Base-by-base conservation (phyloP, 2,797 vertebrate species). In the Acanthis flammea region DNA sequence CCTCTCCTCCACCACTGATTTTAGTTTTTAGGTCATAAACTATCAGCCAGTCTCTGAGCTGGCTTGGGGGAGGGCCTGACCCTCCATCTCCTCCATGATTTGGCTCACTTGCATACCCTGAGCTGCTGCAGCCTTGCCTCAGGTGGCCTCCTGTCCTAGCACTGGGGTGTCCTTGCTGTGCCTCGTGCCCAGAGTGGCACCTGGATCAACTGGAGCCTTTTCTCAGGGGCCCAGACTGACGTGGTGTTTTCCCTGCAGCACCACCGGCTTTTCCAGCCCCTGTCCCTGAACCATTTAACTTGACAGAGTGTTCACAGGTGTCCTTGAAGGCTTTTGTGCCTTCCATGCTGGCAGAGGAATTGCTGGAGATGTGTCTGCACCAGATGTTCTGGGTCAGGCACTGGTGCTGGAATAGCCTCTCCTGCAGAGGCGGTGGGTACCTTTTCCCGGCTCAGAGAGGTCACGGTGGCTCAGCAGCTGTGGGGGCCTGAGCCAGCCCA, bases 121-220 rank as follows among this genome's bases (percentile, higher is more conserved):
- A 35, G 60, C 42, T 25, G n/a, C 58, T 54, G 54, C 83, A 71
- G 92, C 83, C 47, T 80, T 78, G 73, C 74, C 70, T 45, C 1
- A 0, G 74, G 53, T 10, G 4, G 63, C 44, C 57, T 88, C 8
- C 17, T 51, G 31, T 82, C 71, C 57, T 53, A n/a, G 27, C 0
- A 0, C 74, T 0, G 28, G 57, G 58, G 48, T 86, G 87, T 94
- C 93, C 89, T 94, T 90, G 85, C 60, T 71, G 27, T 6, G 21
- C 44, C 60, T 72, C 0, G 0, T 4, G 19, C 61, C 37, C 12
- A 10, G 27, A 61, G 54, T 27, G 0, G 84, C 95, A 95, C 91
- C 95, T 97, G 94, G 60, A 91, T 90, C 89, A 90, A 58, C 74
- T 86, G 2, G 1, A 18, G 61, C 61, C 67, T 94, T 94, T 97